Evolutionary conservation across 2,797 vertebrate genomes (phyloP).

Genomic region (Neoniphon sammara): DNA sequence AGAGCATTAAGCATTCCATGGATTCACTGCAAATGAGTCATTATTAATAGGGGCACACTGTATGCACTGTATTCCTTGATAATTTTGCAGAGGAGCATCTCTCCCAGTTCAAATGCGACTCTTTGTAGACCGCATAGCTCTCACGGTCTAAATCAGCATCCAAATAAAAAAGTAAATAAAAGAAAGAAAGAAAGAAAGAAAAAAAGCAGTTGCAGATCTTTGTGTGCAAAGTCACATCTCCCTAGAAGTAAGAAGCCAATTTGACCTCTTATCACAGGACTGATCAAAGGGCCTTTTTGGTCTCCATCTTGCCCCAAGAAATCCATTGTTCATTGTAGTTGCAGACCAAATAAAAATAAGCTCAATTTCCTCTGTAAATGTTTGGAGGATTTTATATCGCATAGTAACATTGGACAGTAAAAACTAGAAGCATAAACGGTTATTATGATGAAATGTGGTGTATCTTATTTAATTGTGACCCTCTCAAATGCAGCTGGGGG

Average conservation of each 20-base stretch:
- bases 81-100: neutral
- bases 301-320: neutral
- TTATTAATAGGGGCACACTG: neutral
- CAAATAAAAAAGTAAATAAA: neutral
- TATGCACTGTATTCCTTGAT: neutral
- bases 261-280: neutral
- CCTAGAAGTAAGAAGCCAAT: neutral
- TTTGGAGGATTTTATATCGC: no score
- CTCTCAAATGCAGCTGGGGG: neutral
- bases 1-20: neutral
- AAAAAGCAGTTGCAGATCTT: neutral
- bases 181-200: neutral
- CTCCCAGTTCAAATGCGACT: conserved; percentile 1
- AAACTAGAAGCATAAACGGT: no score
- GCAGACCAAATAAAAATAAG: neutral
- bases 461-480: neutral
- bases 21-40: neutral
- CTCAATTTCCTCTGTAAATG: neutral
- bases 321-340: neutral
- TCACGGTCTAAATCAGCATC: neutral
- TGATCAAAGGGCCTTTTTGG: neutral
- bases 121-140: neutral
- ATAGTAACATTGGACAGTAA: no score
- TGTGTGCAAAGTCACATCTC: neutral
- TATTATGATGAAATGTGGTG: neutral